Conservation (phyloP, 1,140 invertebrate species). For the Drosophila melanica region DNA sequence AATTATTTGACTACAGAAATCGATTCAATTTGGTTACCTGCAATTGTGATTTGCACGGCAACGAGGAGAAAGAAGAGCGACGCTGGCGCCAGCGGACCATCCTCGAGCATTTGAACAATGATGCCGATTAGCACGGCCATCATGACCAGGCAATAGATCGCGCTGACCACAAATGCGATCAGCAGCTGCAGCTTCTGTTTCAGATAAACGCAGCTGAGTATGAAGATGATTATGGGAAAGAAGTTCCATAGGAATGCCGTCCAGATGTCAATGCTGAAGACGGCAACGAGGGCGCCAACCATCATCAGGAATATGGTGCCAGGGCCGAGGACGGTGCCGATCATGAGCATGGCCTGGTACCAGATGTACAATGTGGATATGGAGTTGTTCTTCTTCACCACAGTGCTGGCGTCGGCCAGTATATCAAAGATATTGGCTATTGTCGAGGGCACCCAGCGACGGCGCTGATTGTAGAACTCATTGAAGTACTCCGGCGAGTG, state of each 20-base stretch:
- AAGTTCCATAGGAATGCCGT: slow-evolving; percentile 91
- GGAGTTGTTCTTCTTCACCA: slow-evolving; percentile 92
- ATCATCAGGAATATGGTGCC: slow-evolving; percentile 96
- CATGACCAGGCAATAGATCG: slow-evolving; percentile 95
- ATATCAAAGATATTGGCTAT: slow-evolving; percentile 95
- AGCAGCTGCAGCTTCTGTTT: slow-evolving; percentile 90
- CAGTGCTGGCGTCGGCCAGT: slow-evolving; percentile 89
- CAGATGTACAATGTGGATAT: slow-evolving; percentile 93
- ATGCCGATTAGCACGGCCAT: slow-evolving; percentile 96
- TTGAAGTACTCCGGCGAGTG: slow-evolving; percentile 94
- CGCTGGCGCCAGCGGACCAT: slow-evolving; percentile 91
- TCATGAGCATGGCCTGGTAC: slow-evolving; percentile 89
- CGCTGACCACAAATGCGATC: slow-evolving; percentile 90
- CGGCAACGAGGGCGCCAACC: slow-evolving; percentile 93
- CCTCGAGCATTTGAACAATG: slow-evolving; percentile 90
- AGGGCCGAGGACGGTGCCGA: slow-evolving; percentile 81
- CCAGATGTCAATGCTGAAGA: slow-evolving; percentile 91
- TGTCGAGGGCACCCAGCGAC: slow-evolving; percentile 95
- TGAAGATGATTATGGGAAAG: slow-evolving; percentile 90
- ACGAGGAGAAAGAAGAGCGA: slow-evolving; percentile 90
- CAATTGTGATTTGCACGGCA: slow-evolving; percentile 87
- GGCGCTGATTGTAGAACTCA: slow-evolving; percentile 94
- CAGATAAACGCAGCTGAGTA: slow-evolving; percentile 89
- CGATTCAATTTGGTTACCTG: slow-evolving; percentile 66
- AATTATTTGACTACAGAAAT: too few relatives aligned